Evolutionary conservation across 2,888 invertebrate genomes (phyloP).

Genomic region (Pogonocherus hispidulus): DNA sequence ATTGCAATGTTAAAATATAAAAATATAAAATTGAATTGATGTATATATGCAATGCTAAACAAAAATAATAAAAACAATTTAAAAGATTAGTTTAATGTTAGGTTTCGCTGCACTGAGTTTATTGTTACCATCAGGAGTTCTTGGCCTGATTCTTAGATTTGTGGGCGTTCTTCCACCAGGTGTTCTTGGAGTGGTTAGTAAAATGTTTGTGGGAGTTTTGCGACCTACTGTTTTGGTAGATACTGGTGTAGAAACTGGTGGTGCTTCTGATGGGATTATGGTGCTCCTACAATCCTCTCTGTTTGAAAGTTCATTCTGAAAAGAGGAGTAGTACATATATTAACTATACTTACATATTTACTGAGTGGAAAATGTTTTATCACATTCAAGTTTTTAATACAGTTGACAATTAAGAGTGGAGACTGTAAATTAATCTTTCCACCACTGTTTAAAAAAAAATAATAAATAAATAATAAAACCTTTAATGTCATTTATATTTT

Average conservation of each 20-base stretch:
- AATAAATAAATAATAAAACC: too few species aligned
- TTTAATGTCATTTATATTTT: too few species aligned
- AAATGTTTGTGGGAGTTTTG: slow-evolving; percentile 14
- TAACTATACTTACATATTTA: too few species aligned
- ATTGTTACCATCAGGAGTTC: slow-evolving; percentile 16
- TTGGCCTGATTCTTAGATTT: neutral
- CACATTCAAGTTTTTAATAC: neutral
- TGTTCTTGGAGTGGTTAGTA: slow-evolving; percentile 21
- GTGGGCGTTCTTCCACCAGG: slow-evolving; percentile 18
- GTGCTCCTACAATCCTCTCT: slow-evolving; percentile 39
- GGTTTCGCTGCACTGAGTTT: slow-evolving; percentile 33
- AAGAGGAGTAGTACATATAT: slow-evolving; percentile 12
- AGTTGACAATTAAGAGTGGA: too few species aligned
- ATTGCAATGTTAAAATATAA: too few species aligned
- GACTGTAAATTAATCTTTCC: too few species aligned
- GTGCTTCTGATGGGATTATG: slow-evolving; percentile 29
- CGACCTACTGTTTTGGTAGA: slow-evolving; percentile 5
- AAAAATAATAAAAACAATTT: slow-evolving; percentile 1
- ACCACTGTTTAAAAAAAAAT: too few species aligned
- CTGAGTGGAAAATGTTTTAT: neutral
- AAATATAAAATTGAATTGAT: too few species aligned
- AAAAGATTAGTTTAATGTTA: slow-evolving; percentile 38
- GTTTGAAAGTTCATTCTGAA: slow-evolving; percentile 38
- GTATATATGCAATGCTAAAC: too few species aligned
- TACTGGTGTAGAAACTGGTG: neutral